Conservation (phyloP, 2,888 invertebrate species). For the Hyppa rectilinea region DNA sequence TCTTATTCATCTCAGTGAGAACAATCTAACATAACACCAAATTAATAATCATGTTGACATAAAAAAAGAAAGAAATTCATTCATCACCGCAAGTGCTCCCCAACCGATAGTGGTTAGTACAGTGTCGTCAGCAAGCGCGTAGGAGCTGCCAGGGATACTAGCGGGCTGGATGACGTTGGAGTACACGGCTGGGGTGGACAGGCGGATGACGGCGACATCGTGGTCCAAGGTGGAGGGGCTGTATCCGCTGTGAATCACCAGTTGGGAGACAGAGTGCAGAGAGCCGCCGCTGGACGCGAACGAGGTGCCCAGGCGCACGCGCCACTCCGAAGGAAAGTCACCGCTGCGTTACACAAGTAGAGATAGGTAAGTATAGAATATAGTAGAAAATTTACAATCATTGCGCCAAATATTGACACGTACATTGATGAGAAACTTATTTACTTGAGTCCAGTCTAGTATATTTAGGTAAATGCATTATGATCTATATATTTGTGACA, state of each 20-base stretch:
- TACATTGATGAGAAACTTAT: neutral
- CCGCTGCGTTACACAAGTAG: conserved; percentile 65
- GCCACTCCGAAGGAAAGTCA: conserved; percentile 70
- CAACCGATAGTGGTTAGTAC: conserved; percentile 72
- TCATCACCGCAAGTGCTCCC: conserved; percentile 74
- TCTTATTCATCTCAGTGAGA: too few species aligned
- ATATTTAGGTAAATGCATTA: neutral
- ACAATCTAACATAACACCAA: neutral
- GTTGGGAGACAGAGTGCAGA: conserved; percentile 52
- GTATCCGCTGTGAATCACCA: conserved; percentile 70
- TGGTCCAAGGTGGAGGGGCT: conserved; percentile 55
- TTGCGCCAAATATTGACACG: neutral
- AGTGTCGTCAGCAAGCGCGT: conserved; percentile 63
- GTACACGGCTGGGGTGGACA: conserved; percentile 61
- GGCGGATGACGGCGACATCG: conserved; percentile 76
- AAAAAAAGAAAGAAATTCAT: conserved; percentile 29
- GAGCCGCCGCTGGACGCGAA: conserved; percentile 68
- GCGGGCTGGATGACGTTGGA: conserved; percentile 63
- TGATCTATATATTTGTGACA: neutral
- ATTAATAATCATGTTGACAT: neutral
- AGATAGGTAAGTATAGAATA: too few species aligned
- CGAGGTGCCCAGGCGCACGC: conserved; percentile 71
- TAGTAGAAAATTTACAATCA: neutral
- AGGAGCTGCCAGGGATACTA: conserved; percentile 68
- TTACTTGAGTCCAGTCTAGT: neutral